Evolutionary conservation across 1,140 invertebrate species (phyloP), one percentile per base, ranked within the genome.

Genomic region (Aphelenchoides fujianensis): DNA sequence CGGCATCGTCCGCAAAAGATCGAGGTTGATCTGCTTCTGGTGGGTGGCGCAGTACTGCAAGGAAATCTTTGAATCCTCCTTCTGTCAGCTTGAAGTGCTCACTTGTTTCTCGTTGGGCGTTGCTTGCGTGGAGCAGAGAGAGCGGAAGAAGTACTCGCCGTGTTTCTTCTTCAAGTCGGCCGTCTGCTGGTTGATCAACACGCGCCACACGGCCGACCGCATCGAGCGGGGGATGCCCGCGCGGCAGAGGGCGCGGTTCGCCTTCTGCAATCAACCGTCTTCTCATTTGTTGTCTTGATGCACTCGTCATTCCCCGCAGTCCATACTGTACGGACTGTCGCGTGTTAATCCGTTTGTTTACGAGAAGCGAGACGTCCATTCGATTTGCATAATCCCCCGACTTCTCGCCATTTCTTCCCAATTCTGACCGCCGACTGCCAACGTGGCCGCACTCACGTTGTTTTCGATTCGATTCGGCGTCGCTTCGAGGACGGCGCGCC

Each of bases 1-100:
- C 3, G 87, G 87, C 86, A 88, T 88, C 2, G 87, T 88, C 66
- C 87, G 77, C 78, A 88, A 82, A 9, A 88, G 79, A 71, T 88
- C 87, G 27, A 88, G 75, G 57, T 85, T 85, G 41, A 88, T 87
- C 80, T 88, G 87, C 71, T 87, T 87, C 69, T 86, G 81, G 79
- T 88, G 86, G 23, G 77, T 81, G 19, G 82, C 79, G 28, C 85
- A 86, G 63, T 82, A 78, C 86, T 87, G 54, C 70, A 79, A 74
- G 19, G 34, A 74, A 78, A 30, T 23, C 2, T 28, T 78, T 31
- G 23, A 68, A 12, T 54, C 48, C 52, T 37, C 75, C 35, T 57
- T 83, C 66, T 69, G 74, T 2, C 74, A 75, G 32, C 79, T 79
- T 71, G 72, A 82, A 30, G 59, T 71, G 16, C 63, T 69, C n/a